Evolutionary conservation across 2,888 invertebrate genomes (phyloP).

Genomic region (Alloplasta piceator): DNA sequence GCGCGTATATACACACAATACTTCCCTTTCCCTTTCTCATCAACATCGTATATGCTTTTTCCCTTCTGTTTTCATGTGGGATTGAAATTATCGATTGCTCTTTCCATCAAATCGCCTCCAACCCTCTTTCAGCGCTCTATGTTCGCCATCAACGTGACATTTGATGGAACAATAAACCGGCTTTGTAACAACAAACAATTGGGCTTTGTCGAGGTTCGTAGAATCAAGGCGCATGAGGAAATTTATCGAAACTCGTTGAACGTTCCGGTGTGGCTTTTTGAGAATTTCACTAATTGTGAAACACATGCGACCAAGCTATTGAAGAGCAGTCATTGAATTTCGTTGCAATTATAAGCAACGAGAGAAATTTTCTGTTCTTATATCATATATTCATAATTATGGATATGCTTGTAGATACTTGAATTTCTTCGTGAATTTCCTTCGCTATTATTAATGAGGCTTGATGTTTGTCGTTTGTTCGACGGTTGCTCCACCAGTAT

Average conservation of each 20-base stretch:
- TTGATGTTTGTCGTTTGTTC: not conserved
- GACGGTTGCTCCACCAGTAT: no score
- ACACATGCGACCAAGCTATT: not conserved
- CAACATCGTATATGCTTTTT: constrained; percentile 48
- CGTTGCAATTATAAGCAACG: constrained; percentile 16
- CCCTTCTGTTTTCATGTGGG: constrained; percentile 60
- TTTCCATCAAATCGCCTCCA: constrained; percentile 7
- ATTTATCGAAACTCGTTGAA: not conserved
- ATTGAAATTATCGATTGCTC: constrained; percentile 64
- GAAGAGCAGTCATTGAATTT: constrained; percentile 8
- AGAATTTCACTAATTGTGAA: constrained; percentile 8
- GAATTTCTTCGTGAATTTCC: constrained; percentile 20
- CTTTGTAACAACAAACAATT: constrained; percentile 49
- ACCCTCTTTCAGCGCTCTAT: not conserved
- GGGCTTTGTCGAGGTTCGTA: not conserved
- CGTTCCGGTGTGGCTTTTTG: not conserved
- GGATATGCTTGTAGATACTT: constrained; percentile 3
- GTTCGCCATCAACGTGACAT: constrained; percentile 51
- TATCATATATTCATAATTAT: not conserved
- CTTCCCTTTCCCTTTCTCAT: constrained; percentile 36
- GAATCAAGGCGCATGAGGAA: not conserved
- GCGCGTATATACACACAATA: constrained; percentile 13
- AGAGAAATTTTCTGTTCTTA: not conserved
- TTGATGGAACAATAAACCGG: constrained; percentile 59
- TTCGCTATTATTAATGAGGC: not conserved